Evolutionary conservation across 2,888 invertebrate species (phyloP).

Genomic region (Sarcophaga caerulescens): DNA sequence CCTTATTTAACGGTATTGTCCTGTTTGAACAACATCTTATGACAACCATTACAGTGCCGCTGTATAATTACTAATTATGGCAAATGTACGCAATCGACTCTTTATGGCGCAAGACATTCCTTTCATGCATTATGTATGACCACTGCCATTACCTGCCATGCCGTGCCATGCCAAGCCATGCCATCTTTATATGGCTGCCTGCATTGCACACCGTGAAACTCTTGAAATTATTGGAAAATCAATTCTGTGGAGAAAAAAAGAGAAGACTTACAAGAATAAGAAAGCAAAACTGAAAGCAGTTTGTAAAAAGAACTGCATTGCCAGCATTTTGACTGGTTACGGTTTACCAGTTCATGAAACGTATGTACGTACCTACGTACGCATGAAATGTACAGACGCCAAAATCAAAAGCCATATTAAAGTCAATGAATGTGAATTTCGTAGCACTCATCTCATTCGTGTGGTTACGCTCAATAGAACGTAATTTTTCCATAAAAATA

Average conservation of each 20-base stretch:
- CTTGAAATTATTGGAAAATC: background rate
- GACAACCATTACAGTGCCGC: background rate
- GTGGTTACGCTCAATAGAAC: slow-evolving; percentile 27
- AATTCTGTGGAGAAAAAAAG: background rate
- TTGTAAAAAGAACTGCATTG: slow-evolving; percentile 45
- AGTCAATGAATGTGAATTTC: slow-evolving; percentile 32
- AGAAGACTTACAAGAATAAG: background rate
- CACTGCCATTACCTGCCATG: background rate
- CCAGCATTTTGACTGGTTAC: slow-evolving; percentile 55
- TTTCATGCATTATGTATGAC: background rate
- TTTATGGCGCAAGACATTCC: slow-evolving; percentile 6
- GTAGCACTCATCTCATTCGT: slow-evolving; percentile 13
- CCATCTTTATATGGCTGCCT: background rate
- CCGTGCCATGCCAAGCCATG: background rate
- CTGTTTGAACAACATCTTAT: background rate
- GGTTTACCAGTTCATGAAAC: slow-evolving; percentile 36
- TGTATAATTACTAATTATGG: slow-evolving; percentile 17
- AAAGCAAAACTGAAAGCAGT: background rate
- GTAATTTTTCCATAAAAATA: slow-evolving; percentile 13
- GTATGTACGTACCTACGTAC: background rate
- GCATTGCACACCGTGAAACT: background rate
- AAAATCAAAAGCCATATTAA: slow-evolving; percentile 57
- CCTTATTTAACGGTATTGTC: background rate
- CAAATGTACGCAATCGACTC: slow-evolving; percentile 7
- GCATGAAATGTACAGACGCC: background rate